Percentiles rank a stretch among this genome's conserved stretches.
Conservation (phyloP, 2,888 invertebrate species). For the Pseudococcus longispinus region DNA sequence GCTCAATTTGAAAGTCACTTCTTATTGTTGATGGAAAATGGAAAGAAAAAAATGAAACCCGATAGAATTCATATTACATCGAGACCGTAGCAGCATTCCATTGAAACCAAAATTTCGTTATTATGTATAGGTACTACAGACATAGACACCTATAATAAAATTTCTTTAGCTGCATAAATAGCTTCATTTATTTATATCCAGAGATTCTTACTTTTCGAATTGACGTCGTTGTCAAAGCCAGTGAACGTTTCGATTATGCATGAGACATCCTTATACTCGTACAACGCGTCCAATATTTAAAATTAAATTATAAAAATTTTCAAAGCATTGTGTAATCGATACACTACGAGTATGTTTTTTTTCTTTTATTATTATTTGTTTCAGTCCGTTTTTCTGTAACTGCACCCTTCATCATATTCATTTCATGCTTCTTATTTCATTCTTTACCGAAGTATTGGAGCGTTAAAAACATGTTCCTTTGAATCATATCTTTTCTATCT, state of each 20-base stretch:
- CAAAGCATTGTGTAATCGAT: background rate
- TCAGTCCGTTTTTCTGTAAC: background rate
- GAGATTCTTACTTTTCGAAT: background rate
- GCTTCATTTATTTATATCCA: background rate
- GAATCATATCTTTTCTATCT: background rate
- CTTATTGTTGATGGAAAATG: background rate
- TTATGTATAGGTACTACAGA: background rate
- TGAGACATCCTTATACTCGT: background rate
- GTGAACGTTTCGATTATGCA: background rate
- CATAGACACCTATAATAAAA: background rate
- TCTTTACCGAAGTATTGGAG: background rate
- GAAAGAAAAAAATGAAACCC: background rate
- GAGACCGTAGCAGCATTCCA: background rate
- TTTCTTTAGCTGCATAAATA: background rate
- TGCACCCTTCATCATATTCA: background rate
- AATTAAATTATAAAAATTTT: background rate
- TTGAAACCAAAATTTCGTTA: background rate
- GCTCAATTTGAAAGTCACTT: background rate
- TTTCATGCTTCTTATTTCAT: background rate
- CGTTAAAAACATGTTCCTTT: conserved; percentile 8
- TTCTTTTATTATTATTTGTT: background rate
- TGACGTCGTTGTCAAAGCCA: background rate
- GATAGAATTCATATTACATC: background rate
- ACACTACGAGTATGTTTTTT: background rate
- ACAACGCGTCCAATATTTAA: background rate